Percentiles rank a stretch among this genome's conserved stretches.
Evolutionary conservation across 2,888 invertebrate species (phyloP).

Genomic region (Aphrophora alni): DNA sequence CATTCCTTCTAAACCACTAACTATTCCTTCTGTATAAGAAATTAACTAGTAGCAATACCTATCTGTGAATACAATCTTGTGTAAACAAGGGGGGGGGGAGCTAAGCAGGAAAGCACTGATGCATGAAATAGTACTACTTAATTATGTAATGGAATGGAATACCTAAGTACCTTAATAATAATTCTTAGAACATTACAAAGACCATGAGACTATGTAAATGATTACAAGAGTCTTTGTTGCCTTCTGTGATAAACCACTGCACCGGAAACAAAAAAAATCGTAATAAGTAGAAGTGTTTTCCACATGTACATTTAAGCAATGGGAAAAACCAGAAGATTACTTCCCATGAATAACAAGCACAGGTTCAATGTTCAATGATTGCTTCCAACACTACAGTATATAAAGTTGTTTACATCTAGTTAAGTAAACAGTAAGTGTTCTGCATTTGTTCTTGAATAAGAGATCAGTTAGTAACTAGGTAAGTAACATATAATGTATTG

Average conservation of each 20-base stretch:
- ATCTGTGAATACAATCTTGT: no score
- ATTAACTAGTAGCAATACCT: no score
- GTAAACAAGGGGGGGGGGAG: no score
- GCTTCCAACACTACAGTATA: background rate
- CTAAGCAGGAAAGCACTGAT: no score
- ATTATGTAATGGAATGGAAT: no score
- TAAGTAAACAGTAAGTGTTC: background rate
- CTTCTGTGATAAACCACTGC: no score
- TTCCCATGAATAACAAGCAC: background rate
- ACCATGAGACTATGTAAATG: background rate
- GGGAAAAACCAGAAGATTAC: background rate
- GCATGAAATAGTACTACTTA: no score
- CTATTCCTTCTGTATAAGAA: no score
- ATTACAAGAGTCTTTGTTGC: background rate
- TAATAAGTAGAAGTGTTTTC: no score
- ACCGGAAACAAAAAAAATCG: no score
- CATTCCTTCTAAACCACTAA: no score
- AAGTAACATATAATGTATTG: background rate
- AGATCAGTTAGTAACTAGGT: background rate
- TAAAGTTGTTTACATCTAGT: background rate
- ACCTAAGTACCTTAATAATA: no score
- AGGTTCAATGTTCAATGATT: background rate
- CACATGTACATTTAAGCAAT: background rate
- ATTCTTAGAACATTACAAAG: background rate
- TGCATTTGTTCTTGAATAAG: background rate